Base-by-base conservation (phyloP, 2,797 vertebrate species). In the Borostomias antarcticus region DNA sequence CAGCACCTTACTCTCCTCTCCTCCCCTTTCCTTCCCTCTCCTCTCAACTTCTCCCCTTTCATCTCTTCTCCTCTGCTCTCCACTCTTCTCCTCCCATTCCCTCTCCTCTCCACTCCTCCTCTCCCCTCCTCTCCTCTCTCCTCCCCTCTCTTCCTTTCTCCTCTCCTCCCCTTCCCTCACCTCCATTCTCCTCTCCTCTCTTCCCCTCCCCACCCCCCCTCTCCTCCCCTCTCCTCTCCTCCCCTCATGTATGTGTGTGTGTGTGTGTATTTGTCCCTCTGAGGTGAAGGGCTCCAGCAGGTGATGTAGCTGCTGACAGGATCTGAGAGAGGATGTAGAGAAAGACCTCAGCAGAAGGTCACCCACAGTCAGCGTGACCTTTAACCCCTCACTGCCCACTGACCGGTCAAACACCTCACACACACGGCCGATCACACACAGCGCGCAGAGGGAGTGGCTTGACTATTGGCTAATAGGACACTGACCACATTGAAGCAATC, bases 131-230 rank as follows among this genome's bases (percentile, higher is more conserved):
- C 15, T 40, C 40, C n/a, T 1, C 10, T 43, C 53, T 21, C 60
- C 25, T 75, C 77, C 25, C 74, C 58, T 64, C 69, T 82, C 81
- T 87, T 90, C 87, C 85, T 89, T 87, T 86, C 80, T 85, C 84
- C 75, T 82, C 76, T 63, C 13, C 40, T 74, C 0, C 2, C 15
- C 68, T 64, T 62, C 58, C 51, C 59, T 54, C 66, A 66, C 70
- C 83, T 82, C n/a, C n/a, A n/a, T n/a, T 45, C 40, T 45, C n/a
- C n/a, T n/a, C n/a, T n/a, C n/a, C n/a, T n/a, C n/a, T n/a, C n/a
- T n/a, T 48, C 17, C 43, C 15, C 15, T 45, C 40, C 4, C 40
- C 40, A 17, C 43, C 13, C 43, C 43, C 43, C 43, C 15, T 17
- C 43, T 5, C 15, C 43, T 2, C 43, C 43, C 11, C 3, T n/a